Evolutionary conservation across 2,797 vertebrate genomes (phyloP).

Genomic region (Gephyroberyx darwinii): DNA sequence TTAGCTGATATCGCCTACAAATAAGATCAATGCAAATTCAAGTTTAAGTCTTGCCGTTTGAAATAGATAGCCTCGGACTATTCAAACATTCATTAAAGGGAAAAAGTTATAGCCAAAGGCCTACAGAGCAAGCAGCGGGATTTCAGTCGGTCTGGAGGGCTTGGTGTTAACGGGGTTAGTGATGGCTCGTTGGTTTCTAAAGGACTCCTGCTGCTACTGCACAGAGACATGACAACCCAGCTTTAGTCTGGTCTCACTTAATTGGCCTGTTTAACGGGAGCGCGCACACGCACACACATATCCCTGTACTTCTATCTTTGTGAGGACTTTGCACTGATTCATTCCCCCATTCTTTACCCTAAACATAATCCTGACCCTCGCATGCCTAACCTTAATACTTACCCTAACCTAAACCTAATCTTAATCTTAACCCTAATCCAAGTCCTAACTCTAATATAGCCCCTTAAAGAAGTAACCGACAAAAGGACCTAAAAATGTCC

Average conservation of each 20-base stretch:
- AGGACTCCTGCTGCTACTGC: constrained; percentile 90
- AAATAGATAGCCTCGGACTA: constrained; percentile 82
- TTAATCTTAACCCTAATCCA: neutral
- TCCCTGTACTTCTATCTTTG: no score
- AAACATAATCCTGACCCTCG: neutral
- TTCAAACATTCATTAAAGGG: constrained; percentile 84
- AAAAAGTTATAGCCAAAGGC: constrained; percentile 82
- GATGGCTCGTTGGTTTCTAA: constrained; percentile 91
- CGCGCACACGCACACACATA: no score
- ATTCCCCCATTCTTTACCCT: neutral
- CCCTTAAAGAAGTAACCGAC: neutral
- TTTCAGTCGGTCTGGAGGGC: constrained; percentile 84
- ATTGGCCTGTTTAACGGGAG: constrained; percentile 64
- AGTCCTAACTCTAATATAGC: neutral
- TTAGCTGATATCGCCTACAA: no score
- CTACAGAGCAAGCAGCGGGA: constrained; percentile 50
- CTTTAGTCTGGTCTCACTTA: constrained; percentile 66
- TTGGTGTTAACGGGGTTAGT: constrained; percentile 96
- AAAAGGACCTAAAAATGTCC: neutral
- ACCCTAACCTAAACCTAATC: no score
- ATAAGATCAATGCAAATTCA: constrained; percentile 82
- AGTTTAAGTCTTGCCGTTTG: constrained; percentile 79
- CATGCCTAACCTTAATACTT: no score
- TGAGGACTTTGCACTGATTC: no score
- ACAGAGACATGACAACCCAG: constrained; percentile 77